Percentiles rank a stretch among this genome's conserved stretches.
These are phyloP conservation scores for Leptinotarsa texana DNA, from an alignment of 1,140 invertebrate species.

Conservation along the genomic window DNA sequence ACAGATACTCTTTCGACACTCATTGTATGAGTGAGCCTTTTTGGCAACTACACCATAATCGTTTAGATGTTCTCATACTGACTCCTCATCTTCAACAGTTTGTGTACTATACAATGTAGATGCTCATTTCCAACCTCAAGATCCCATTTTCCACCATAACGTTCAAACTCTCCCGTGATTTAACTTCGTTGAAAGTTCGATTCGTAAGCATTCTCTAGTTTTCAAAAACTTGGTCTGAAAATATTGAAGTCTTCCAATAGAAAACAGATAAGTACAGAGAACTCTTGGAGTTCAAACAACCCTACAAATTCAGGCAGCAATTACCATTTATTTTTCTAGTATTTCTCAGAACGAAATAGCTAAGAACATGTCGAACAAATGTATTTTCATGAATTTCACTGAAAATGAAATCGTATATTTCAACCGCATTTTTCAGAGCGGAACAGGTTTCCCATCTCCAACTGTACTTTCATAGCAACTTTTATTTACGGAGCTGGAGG, in stretches of 20 bases:
- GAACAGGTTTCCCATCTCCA: not conserved
- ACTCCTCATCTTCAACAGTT: too few relatives aligned
- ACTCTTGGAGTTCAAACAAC: not conserved
- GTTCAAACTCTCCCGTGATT: not conserved
- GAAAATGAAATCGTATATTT: conserved; percentile 1
- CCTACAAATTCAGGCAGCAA: conserved; percentile 5
- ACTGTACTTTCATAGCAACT: not conserved
- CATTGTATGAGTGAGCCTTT: too few relatives aligned
- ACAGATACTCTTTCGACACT: too few relatives aligned
- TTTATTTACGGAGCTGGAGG: not conserved
- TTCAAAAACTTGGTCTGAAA: not conserved
- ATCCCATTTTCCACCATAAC: too few relatives aligned
- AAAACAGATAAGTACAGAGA: not conserved
- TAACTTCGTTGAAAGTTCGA: not conserved
- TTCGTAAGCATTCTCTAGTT: not conserved
- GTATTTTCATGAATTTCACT: not conserved
- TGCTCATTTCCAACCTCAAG: too few relatives aligned
- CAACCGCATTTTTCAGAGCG: not conserved
- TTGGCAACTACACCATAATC: too few relatives aligned
- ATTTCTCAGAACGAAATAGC: not conserved
- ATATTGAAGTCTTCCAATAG: not conserved
- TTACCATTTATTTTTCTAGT: conserved; percentile 4
- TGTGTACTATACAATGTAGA: too few relatives aligned
- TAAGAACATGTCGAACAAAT: not conserved
- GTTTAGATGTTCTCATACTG: too few relatives aligned